A percentile compares a stretch with the other conserved stretches of the same genome.
Conservation (phyloP, 2,888 invertebrate genomes). For the Hirtodrosophila confusa region DNA sequence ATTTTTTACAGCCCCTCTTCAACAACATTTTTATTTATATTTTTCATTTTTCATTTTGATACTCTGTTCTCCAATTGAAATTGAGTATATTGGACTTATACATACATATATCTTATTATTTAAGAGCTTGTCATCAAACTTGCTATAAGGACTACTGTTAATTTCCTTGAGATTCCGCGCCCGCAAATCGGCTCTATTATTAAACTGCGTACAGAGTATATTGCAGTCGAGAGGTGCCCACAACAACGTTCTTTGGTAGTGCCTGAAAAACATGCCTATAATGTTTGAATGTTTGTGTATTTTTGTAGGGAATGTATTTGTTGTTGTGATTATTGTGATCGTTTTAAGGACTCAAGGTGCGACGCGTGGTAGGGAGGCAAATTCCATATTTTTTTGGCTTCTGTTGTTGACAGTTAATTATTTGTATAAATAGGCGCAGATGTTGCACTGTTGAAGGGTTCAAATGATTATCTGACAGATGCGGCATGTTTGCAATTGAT, state of each 20-base stretch:
- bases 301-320: conserved; percentile 33
- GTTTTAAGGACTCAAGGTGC: conserved; percentile 52
- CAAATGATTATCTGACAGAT: conserved; percentile 42
- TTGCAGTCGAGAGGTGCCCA: no score
- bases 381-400: conserved; percentile 42
- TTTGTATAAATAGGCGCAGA: conserved; percentile 68
- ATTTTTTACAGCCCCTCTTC: conserved; percentile 58
- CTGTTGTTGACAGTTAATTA: conserved; percentile 76
- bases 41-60: conserved; percentile 64
- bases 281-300: conserved; percentile 25
- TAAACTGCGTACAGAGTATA: no score
- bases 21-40: conserved; percentile 61
- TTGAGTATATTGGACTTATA: no score
- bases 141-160: no score
- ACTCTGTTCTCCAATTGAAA: no score
- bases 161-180: no score
- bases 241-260: background rate
- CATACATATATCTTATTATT: no score
- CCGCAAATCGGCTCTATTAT: no score
- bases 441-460: conserved; percentile 62
- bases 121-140: no score
- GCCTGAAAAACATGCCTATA: conserved; percentile 62
- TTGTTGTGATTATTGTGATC: conserved; percentile 29
- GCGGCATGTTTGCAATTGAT: conserved; percentile 17
- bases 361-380: conserved; percentile 24